phyloP scores from a whole-genome alignment of 2,113 vertebrate species.

The Ornithorhynchus anatinus region DNA sequence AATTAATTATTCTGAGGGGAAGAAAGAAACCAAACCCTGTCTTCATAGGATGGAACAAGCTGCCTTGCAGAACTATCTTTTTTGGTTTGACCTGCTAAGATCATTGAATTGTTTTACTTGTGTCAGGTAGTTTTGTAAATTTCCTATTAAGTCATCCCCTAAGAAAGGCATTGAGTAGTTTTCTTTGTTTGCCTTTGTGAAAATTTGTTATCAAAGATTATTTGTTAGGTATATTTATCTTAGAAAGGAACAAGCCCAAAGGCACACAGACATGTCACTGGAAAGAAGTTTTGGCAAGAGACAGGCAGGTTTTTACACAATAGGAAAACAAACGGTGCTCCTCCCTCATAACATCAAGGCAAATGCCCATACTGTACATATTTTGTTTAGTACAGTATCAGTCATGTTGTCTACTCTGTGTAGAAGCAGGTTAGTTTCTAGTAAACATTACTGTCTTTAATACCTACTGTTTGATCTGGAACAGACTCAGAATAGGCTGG shows the following conservation, averaged over 20 bases:
- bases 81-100: background rate
- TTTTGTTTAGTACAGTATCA: conserved; percentile 14
- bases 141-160: background rate
- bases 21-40: background rate
- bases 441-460: background rate
- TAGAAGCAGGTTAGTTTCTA: conserved; percentile 37
- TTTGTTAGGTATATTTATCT: conserved; percentile 52
- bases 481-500: background rate
- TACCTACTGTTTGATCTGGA: conserved; percentile 16
- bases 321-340: conserved; percentile 7
- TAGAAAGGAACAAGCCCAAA: conserved; percentile 37
- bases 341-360: conserved; percentile 8
- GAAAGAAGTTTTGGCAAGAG: conserved; percentile 40
- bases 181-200: conserved; percentile 42
- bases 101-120: background rate
- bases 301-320: conserved; percentile 21
- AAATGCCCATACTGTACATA: background rate
- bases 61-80: background rate
- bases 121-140: background rate
- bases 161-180: conserved; percentile 7
- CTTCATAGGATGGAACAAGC: background rate
- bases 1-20: background rate
- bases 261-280: conserved; percentile 20
- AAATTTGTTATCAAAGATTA: conserved; percentile 35
- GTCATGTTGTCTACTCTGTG: conserved; percentile 24